Evolutionary conservation across 2,113 vertebrate genomes (phyloP), one percentile per base, ranked within the genome.

Genomic region (Eulemur rufifrons): DNA sequence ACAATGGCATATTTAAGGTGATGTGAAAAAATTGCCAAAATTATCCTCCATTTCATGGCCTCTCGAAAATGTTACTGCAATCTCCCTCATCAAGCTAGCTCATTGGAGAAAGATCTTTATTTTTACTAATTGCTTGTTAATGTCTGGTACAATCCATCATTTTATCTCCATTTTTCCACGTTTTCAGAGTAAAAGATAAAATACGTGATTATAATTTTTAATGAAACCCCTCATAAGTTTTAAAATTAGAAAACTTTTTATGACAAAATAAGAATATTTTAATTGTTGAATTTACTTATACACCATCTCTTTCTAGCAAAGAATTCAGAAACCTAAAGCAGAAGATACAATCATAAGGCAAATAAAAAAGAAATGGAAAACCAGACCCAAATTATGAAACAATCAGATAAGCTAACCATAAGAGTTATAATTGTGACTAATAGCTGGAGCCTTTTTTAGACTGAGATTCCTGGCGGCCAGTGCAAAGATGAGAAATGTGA

Each of bases 101-200:
- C 21, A 84, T 2, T 63, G 27, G 78, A 85, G 21, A 37, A 95
- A 78, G 63, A 63, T 4, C 5, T 89, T 89, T 73, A 50, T 83
- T 54, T 87, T 96, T 74, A 56, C 37, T 86, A 74, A 94, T 45
- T 94, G 29, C 29, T 91, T 78, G 45, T 94, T 83, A 94, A 86
- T 61, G 34, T 63, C 6, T 69, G 27, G 1, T 71, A 21, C 20
- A 85, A 68, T 89, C 7, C 1, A 88, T 82, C 59, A 47, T 50
- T 12, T 96, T 32, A 93, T 74, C 90, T 94, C 14, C 76, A 12
- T 86, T 90, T 82, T 73, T 61, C 34, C 8, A 20, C 91, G 3
- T 61, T 94, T 85, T 74, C 21, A 92, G 52, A 56, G n/a, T 39
- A 29, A 95, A 94, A 73, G n/a, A 47, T 86, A 96, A 95, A 83